Conservation (phyloP, 2,113 vertebrate genomes). For the Paracyprichromis sp. region DNA sequence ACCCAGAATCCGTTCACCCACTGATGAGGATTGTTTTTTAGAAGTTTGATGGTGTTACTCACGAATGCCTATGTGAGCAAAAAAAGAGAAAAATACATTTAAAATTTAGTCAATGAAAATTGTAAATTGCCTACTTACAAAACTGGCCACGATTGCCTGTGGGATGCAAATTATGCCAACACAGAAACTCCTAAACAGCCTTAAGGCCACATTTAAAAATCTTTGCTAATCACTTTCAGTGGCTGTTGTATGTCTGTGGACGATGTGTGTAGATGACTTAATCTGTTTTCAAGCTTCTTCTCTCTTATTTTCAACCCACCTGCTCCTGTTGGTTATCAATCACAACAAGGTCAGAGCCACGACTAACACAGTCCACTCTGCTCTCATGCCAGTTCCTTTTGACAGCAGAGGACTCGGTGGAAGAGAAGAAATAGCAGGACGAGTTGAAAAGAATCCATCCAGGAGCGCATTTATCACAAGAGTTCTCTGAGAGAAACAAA, state of each 20-base stretch:
- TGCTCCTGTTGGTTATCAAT: background rate
- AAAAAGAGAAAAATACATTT: background rate
- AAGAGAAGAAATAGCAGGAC: conserved; percentile 50
- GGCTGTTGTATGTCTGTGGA: background rate
- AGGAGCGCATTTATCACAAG: conserved; percentile 21
- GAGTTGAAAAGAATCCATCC: conserved; percentile 5
- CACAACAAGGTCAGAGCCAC: background rate
- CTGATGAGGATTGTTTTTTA: rapidly evolving
- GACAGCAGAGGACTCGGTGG: background rate
- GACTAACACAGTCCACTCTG: background rate
- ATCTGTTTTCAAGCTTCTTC: conserved; percentile 3
- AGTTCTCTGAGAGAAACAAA: background rate
- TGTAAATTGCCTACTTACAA: background rate
- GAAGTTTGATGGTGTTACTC: background rate
- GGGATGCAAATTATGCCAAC: background rate
- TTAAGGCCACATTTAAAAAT: background rate
- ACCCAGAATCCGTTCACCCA: conserved; percentile 4
- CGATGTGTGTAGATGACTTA: rapidly evolving
- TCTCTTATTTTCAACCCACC: background rate
- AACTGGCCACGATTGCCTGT: rapidly evolving
- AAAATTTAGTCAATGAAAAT: background rate
- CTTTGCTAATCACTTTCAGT: background rate
- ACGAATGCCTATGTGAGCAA: background rate
- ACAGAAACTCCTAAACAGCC: background rate
- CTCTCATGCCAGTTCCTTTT: background rate